Evolutionary conservation across 1,140 invertebrate species (phyloP), one percentile per base, ranked within the genome.

Genomic region (Wasmannia auropunctata): DNA sequence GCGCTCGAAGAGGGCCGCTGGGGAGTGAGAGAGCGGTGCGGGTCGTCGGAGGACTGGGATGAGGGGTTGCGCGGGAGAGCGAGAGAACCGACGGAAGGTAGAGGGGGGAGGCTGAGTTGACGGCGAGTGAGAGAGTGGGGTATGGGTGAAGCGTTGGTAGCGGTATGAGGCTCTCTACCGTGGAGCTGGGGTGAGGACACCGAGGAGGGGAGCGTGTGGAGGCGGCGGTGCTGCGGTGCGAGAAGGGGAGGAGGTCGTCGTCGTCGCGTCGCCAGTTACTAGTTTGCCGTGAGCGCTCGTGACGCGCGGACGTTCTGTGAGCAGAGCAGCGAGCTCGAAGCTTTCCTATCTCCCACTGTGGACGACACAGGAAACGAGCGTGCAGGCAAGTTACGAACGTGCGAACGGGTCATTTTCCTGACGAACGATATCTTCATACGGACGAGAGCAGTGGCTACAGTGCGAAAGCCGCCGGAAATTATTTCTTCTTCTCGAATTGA

Each of bases 231-330:
- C 90, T 87, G 91, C 87, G 72, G 88, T 62, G 87, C n/a, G 8
- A 91, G 91, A 87, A 92, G 90, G 86, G 72, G 87, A 70, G 90
- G 84, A 76, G 90, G 93, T 91, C 92, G 94, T 94, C 94, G 94
- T 87, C 94, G 94, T 87, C 87, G 90, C 92, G 95, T 93, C 93
- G 93, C 92, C 94, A 94, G 92, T 93, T 93, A 93, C 88, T 94
- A 95, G 94, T 94, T 94, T 92, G 94, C 93, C 93, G 93, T 95
- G 93, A 94, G 93, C 95, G 94, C 94, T 94, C 94, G 91, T 92
- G 34, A 93, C 92, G 92, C 72, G 92, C 95, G 93, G 91, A 93
- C 89, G 90, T 76, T 91, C 92, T 91, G 89, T 91, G 72, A 89
- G 62, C 75, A 60, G 54, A 25, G 70, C 67, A 72, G 80, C 72